These are phyloP conservation scores for Dasysyrphus albostriatus DNA, from an alignment of 2,888 invertebrate genomes.

Conservation along the genomic window DNA sequence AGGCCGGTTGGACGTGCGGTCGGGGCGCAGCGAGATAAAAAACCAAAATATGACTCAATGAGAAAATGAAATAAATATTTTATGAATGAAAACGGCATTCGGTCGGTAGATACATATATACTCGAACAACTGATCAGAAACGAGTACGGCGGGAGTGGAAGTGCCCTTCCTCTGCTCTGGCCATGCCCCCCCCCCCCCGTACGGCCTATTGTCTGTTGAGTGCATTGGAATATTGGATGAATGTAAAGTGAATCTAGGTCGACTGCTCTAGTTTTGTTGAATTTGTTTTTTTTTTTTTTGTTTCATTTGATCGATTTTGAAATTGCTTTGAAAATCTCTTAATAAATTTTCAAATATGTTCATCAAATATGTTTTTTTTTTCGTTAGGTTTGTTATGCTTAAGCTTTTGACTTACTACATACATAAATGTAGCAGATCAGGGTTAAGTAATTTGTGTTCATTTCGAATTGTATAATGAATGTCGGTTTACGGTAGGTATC, in stretches of 20 bases:
- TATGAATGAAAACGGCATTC: constrained; percentile 67
- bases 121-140: constrained; percentile 8
- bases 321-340: constrained; percentile 35
- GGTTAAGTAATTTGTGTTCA: constrained; percentile 21
- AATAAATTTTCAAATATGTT: constrained; percentile 7
- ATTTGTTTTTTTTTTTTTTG: constrained; percentile 28
- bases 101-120: no score
- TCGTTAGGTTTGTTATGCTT: not conserved
- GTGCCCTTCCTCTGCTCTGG: constrained; percentile 17
- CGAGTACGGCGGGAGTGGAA: not conserved
- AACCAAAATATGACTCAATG: constrained; percentile 72
- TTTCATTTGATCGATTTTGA: constrained; percentile 51
- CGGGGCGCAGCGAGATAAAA: constrained; percentile 46
- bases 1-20: not conserved
- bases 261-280: constrained; percentile 35
- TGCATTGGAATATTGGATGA: constrained; percentile 41
- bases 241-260: constrained; percentile 45
- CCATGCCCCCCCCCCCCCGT: not conserved
- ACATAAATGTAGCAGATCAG: constrained; percentile 1
- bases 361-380: not conserved
- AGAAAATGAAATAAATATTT: constrained; percentile 67
- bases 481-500: not conserved
- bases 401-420: not conserved
- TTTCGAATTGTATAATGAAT: constrained; percentile 14
- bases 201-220: constrained; percentile 2